Evolutionary conservation across 2,797 vertebrate species (phyloP), one percentile per base, ranked within the genome.

Genomic region (Arrhamphus sclerolepis): DNA sequence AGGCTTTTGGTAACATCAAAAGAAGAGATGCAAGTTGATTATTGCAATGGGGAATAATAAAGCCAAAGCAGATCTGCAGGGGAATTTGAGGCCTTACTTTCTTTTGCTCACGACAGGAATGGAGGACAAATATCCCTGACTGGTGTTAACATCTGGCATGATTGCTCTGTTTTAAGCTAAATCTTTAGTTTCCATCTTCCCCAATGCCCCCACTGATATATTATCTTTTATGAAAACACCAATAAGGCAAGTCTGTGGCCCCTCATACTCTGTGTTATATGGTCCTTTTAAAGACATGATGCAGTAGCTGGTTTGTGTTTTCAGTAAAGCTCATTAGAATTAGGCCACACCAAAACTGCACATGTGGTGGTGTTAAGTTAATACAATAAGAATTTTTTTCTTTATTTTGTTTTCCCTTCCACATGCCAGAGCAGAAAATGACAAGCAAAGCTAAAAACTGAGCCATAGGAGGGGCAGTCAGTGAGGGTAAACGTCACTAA

Each of bases 1-100:
- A 26, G 86, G 42, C 82, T 88, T 94, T 94, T 93, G 93, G 90
- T 89, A 87, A 88, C 80, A 85, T 70, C 69, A 74, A 79, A 84
- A 72, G 80, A 80, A 53, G 53, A 85, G 81, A 87, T 71, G 77
- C 66, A 72, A 73, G 82, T 78, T 87, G 83, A 89, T 92, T 89
- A 91, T 89, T 80, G 78, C 76, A 76, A 50, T 17, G 72, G 73
- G 79, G 78, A 71, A 83, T 72, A 87, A 89, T 81, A 77, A 79
- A 78, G 83, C 51, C 63, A 39, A 48, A 54, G 76, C 60, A 59
- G 59, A 77, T 88, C 81, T 81, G 57, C 42, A 14, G 83, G 88
- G 84, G 82, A 88, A 87, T 78, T 80, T 73, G 79, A 74, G 70
- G 75, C 75, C 78, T 67, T 75, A 77, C 79, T 85, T 88, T 87